These are phyloP conservation scores for Penaeus monodon DNA, from an alignment of 2,888 invertebrate species.

Conservation along the genomic window DNA sequence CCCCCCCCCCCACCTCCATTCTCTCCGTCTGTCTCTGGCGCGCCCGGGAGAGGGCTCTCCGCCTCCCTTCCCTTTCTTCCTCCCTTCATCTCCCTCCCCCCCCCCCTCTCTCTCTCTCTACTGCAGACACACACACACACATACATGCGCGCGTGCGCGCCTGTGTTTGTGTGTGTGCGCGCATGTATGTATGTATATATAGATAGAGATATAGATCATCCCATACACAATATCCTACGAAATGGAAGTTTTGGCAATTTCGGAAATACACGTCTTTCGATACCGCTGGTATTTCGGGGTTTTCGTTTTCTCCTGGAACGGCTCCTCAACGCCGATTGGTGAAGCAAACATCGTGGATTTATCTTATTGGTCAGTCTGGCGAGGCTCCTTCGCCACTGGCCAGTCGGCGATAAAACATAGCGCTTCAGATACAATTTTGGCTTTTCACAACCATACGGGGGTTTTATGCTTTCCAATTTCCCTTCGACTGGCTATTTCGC, in stretches of 20 bases:
- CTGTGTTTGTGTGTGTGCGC: not conserved
- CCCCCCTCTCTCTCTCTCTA: conserved; percentile 5
- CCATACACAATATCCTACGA: too few species aligned
- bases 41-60: not conserved
- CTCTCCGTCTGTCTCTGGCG: conserved; percentile 5
- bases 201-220: too few species aligned
- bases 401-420: conserved; percentile 27
- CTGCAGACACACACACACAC: not conserved
- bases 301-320: conserved; percentile 23
- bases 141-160: not conserved
- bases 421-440: conserved; percentile 48
- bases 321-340: conserved; percentile 39
- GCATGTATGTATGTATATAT: not conserved
- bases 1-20: not conserved
- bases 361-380: conserved; percentile 46
- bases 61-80: not conserved
- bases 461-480: conserved; percentile 55
- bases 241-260: too few species aligned
- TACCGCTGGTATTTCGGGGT: not conserved
- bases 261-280: not conserved
- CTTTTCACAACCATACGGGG: conserved; percentile 18
- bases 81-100: not conserved
- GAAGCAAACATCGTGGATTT: conserved; percentile 28
- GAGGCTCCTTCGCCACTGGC: conserved; percentile 38
- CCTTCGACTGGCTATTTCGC: conserved; percentile 29